Evolutionary conservation across 2,888 invertebrate species (phyloP).

Genomic region (Drymonia ruficornis): DNA sequence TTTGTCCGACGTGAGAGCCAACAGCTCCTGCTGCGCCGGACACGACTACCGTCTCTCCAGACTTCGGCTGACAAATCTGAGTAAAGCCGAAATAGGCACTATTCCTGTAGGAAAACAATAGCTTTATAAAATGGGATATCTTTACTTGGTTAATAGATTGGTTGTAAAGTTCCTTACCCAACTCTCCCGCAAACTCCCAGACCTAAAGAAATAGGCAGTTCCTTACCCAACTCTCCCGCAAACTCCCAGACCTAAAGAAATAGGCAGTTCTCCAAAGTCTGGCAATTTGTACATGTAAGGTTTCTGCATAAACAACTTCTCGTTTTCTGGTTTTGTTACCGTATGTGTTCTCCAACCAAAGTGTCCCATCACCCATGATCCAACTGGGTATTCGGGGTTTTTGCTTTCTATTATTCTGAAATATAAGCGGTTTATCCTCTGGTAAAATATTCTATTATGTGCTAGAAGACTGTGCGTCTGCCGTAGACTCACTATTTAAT

Average conservation of each 20-base stretch:
- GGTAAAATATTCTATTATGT: too few species aligned
- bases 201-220: constrained; percentile 78
- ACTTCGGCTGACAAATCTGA: constrained; percentile 87
- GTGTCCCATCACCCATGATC: constrained; percentile 84
- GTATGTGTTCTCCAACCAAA: constrained; percentile 89
- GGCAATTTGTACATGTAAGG: constrained; percentile 73
- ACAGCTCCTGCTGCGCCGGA: constrained; percentile 90
- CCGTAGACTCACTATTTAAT: too few species aligned
- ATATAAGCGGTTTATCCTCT: too few species aligned
- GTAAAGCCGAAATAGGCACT: constrained; percentile 89
- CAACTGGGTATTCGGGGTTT: constrained; percentile 85
- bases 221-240: constrained; percentile 88
- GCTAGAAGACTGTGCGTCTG: too few species aligned
- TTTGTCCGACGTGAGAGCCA: constrained; percentile 90
- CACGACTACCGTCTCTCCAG: constrained; percentile 88
- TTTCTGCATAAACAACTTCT: constrained; percentile 50
- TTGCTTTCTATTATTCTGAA: constrained; percentile 87
- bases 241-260: constrained; percentile 85
- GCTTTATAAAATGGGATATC: background rate
- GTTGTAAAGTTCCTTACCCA: constrained; percentile 74
- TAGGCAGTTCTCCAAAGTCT: constrained; percentile 82
- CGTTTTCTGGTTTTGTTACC: constrained; percentile 69
- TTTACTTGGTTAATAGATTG: background rate
- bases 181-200: constrained; percentile 88
- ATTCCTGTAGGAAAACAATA: constrained; percentile 69